Evolutionary conservation across 1,140 invertebrate genomes (phyloP).

Genomic region (Ptiloglossa arizonensis): DNA sequence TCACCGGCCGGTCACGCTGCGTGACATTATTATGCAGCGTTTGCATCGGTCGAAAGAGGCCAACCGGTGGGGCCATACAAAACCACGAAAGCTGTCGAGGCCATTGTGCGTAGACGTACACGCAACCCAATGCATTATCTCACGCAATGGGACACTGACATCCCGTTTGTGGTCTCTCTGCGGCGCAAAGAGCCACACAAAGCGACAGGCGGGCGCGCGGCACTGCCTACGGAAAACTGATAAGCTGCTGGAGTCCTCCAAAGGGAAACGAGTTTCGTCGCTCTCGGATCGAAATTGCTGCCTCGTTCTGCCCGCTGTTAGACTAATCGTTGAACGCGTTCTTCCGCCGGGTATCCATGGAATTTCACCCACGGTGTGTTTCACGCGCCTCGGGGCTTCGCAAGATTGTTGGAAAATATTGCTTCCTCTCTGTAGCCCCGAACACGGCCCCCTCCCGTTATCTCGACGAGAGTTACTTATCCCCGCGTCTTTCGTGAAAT

Average conservation of each 20-base stretch:
- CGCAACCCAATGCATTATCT: slow-evolving; percentile 69
- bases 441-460: too few relatives aligned
- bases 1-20: slow-evolving; percentile 57
- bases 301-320: slow-evolving; percentile 7
- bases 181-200: slow-evolving; percentile 67
- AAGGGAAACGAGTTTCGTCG: slow-evolving; percentile 46
- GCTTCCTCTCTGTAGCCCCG: not conserved
- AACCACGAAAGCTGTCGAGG: slow-evolving; percentile 61
- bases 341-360: not conserved
- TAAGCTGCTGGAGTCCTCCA: slow-evolving; percentile 48
- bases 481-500: not conserved
- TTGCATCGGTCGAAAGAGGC: slow-evolving; percentile 58
- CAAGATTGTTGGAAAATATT: not conserved
- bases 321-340: slow-evolving; percentile 19
- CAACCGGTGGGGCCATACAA: slow-evolving; percentile 50
- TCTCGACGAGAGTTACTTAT: not conserved
- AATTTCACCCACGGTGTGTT: not conserved
- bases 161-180: slow-evolving; percentile 71
- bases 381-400: not conserved
- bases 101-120: slow-evolving; percentile 67
- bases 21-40: slow-evolving; percentile 66
- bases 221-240: slow-evolving; percentile 61
- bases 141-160: slow-evolving; percentile 73
- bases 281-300: slow-evolving; percentile 10
- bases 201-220: slow-evolving; percentile 53